phyloP scores from a whole-genome alignment of 2,113 vertebrate species.

The Platycercus adscitus region DNA sequence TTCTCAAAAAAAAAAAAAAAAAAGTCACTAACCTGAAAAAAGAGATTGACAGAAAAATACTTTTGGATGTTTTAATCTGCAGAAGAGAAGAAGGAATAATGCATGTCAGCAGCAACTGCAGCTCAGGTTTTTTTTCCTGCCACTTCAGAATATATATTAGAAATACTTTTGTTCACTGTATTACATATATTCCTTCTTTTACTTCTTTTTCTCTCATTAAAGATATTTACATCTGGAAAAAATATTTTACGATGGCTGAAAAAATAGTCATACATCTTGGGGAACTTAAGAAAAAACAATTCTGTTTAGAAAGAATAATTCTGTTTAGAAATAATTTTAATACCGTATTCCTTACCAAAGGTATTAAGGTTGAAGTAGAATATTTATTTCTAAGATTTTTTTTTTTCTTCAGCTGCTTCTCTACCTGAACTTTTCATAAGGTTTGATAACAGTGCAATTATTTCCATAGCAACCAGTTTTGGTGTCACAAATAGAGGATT shows the following conservation, averaged over 20 bases:
- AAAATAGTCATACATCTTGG: neutral
- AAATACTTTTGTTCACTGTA: neutral
- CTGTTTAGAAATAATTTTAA: neutral
- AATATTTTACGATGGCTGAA: neutral
- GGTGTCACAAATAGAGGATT: conserved; percentile 12
- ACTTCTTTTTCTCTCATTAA: neutral
- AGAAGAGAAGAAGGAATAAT: neutral
- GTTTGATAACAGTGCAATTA: conserved; percentile 33
- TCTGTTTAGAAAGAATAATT: neutral
- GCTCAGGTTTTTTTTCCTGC: neutral
- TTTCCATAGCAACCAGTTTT: conserved; percentile 32
- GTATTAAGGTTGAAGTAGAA: neutral
- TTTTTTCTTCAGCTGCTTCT: conserved; percentile 37
- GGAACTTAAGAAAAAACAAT: neutral
- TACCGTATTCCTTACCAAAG: neutral
- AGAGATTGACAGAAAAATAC: neutral
- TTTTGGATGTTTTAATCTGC: conserved; percentile 14
- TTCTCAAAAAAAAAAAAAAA: neutral
- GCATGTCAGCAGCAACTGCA: neutral
- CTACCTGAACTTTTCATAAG: conserved; percentile 54
- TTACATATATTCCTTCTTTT: neutral
- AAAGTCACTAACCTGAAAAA: neutral
- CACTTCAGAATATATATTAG: neutral
- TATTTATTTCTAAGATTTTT: conserved; percentile 14
- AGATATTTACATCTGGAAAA: neutral